These are phyloP conservation scores for Sebastes steindachneri DNA, from an alignment of 2,797 vertebrate genomes.

Conservation along the genomic window DNA sequence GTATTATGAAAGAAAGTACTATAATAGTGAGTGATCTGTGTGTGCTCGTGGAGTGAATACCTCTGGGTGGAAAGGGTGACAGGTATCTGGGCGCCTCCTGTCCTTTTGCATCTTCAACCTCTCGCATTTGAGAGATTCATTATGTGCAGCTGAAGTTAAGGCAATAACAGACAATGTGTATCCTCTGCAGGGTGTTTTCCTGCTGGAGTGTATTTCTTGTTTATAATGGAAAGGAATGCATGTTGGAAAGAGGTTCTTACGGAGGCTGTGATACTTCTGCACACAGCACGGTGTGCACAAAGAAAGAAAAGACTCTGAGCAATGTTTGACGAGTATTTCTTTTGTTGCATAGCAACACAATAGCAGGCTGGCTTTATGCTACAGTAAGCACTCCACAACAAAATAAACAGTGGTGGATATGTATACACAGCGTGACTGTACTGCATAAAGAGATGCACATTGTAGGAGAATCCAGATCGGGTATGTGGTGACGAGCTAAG, in stretches of 20 bases:
- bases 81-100: conserved; percentile 94
- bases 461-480: conserved; percentile 21
- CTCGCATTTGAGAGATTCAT: conserved; percentile 98
- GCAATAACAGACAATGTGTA: conserved; percentile 42
- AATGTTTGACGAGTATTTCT: conserved; percentile 45
- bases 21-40: not conserved
- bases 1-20: not conserved
- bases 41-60: conserved; percentile 68
- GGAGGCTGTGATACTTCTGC: conserved; percentile 3
- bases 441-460: conserved; percentile 35
- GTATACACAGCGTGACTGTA: conserved; percentile 43
- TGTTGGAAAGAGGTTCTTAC: conserved; percentile 6
- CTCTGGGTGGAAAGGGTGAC: conserved; percentile 97
- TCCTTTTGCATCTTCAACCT: conserved; percentile 97
- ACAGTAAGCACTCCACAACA: conserved; percentile 40
- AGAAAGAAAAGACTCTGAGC: not conserved
- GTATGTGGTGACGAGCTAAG: conserved; percentile 43
- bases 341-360: conserved; percentile 55
- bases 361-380: conserved; percentile 37
- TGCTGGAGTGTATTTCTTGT: conserved; percentile 18
- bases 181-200: conserved; percentile 37
- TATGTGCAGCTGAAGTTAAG: conserved; percentile 89
- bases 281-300: not conserved
- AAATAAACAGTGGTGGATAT: conserved; percentile 63
- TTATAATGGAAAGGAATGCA: conserved; percentile 39